Conservation (phyloP, 2,888 invertebrate genomes). For the Auanema sp. region DNA sequence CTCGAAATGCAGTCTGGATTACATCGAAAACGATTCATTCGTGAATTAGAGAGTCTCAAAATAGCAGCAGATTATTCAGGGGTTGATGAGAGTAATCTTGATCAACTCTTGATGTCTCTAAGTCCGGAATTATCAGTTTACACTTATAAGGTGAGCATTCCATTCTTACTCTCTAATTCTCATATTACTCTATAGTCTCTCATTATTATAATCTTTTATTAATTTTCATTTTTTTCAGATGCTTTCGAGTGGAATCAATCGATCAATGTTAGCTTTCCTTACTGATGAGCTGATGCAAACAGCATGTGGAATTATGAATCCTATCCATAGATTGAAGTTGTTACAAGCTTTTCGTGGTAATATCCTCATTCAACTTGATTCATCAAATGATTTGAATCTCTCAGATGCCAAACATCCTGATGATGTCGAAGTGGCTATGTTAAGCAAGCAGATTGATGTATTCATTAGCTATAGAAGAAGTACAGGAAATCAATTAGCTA, state of each 20-base stretch:
- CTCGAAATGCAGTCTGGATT: slow-evolving; percentile 90
- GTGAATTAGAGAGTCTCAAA: slow-evolving; percentile 62
- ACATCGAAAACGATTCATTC: slow-evolving; percentile 74
- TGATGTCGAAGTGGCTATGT: slow-evolving; percentile 63
- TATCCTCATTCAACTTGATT: background rate
- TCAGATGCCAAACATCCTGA: slow-evolving; percentile 62
- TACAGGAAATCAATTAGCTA: slow-evolving; percentile 75
- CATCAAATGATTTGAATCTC: too few species aligned
- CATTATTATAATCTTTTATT: background rate
- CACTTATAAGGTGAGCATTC: slow-evolving; percentile 75
- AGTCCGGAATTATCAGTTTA: slow-evolving; percentile 77
- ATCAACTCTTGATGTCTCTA: slow-evolving; percentile 62
- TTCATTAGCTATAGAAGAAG: slow-evolving; percentile 96
- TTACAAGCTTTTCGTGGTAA: slow-evolving; percentile 81
- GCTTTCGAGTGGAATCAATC: slow-evolving; percentile 91
- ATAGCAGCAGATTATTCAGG: slow-evolving; percentile 62
- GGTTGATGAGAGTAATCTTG: slow-evolving; percentile 61
- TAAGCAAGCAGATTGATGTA: slow-evolving; percentile 80
- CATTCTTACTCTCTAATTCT: background rate
- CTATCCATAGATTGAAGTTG: slow-evolving; percentile 89
- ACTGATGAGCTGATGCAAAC: slow-evolving; percentile 86
- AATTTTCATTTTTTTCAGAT: slow-evolving; percentile 68
- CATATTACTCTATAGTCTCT: background rate
- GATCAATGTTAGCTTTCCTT: slow-evolving; percentile 78
- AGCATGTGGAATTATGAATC: slow-evolving; percentile 89